Percentiles rank a stretch among this genome's conserved stretches.
These are phyloP conservation scores for Campoplex nolae DNA, from an alignment of 2,888 invertebrate species.

Conservation along the genomic window DNA sequence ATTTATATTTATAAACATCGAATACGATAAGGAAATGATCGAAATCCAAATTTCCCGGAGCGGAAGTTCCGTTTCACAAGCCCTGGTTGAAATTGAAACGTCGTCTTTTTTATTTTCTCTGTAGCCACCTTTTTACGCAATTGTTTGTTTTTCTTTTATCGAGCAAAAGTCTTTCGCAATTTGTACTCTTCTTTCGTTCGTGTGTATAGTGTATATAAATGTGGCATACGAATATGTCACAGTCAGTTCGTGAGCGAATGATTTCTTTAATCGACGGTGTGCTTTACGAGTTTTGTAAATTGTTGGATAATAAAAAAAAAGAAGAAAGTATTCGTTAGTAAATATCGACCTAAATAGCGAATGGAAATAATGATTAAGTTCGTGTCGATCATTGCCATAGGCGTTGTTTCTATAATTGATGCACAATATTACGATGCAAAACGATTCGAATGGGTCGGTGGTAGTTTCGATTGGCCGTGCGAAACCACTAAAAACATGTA, in stretches of 20 bases:
- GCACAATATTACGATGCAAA: slow-evolving; percentile 74
- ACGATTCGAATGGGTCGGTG: slow-evolving; percentile 83
- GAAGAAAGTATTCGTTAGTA: neutral
- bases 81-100: neutral
- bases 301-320: neutral
- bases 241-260: slow-evolving; percentile 51
- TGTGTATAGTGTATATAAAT: slow-evolving; percentile 65
- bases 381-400: slow-evolving; percentile 64
- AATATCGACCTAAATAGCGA: slow-evolving; percentile 32
- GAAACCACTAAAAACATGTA: slow-evolving; percentile 87
- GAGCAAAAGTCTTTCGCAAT: slow-evolving; percentile 38
- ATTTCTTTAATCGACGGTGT: slow-evolving; percentile 38
- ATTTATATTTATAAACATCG: neutral
- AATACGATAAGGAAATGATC: neutral
- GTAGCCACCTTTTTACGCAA: neutral
- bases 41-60: neutral
- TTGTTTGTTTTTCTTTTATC: slow-evolving; percentile 15
- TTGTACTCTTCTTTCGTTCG: slow-evolving; percentile 15
- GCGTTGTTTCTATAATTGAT: slow-evolving; percentile 65
- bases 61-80: slow-evolving; percentile 13
- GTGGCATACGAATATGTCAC: slow-evolving; percentile 56
- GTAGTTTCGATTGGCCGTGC: slow-evolving; percentile 86
- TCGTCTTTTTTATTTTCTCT: neutral
- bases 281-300: neutral
- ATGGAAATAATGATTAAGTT: slow-evolving; percentile 63